A percentile compares a stretch with the other conserved stretches of the same genome.
These are phyloP conservation scores for Acromyrmex charruanus DNA, from an alignment of 1,140 invertebrate genomes.

Conservation along the genomic window DNA sequence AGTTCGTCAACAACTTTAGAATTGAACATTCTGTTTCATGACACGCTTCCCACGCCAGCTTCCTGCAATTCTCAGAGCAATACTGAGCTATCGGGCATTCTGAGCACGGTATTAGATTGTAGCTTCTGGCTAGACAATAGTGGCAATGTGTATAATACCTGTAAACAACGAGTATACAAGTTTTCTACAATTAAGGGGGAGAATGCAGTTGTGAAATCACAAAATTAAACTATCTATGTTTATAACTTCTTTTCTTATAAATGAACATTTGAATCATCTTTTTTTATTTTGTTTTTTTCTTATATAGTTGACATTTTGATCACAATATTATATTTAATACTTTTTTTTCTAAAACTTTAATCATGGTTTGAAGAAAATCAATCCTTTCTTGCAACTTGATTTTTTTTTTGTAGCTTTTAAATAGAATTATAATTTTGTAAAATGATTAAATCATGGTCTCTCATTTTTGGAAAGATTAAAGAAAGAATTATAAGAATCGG, in stretches of 20 bases:
- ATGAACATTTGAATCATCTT: background rate
- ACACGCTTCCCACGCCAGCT: constrained; percentile 86
- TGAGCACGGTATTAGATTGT: constrained; percentile 87
- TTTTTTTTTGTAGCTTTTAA: too few species aligned
- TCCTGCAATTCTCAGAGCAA: constrained; percentile 88
- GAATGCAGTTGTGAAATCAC: background rate
- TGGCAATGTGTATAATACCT: constrained; percentile 91
- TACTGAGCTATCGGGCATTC: constrained; percentile 86
- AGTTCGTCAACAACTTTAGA: constrained; percentile 83
- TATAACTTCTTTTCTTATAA: background rate
- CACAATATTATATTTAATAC: too few species aligned
- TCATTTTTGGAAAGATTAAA: too few species aligned
- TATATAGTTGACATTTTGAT: too few species aligned
- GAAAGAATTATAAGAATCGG: too few species aligned
- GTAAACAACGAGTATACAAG: constrained; percentile 50
- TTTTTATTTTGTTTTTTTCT: background rate
- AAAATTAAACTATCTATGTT: background rate
- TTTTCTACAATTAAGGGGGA: background rate
- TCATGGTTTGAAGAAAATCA: too few species aligned
- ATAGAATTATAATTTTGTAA: too few species aligned
- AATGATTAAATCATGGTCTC: too few species aligned
- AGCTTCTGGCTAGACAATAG: constrained; percentile 91
- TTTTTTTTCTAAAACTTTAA: too few species aligned
- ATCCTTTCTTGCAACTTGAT: too few species aligned
- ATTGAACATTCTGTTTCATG: constrained; percentile 89